Evolutionary conservation across 1,140 invertebrate genomes (phyloP).

Genomic region (Caenorhabditis remanei): DNA sequence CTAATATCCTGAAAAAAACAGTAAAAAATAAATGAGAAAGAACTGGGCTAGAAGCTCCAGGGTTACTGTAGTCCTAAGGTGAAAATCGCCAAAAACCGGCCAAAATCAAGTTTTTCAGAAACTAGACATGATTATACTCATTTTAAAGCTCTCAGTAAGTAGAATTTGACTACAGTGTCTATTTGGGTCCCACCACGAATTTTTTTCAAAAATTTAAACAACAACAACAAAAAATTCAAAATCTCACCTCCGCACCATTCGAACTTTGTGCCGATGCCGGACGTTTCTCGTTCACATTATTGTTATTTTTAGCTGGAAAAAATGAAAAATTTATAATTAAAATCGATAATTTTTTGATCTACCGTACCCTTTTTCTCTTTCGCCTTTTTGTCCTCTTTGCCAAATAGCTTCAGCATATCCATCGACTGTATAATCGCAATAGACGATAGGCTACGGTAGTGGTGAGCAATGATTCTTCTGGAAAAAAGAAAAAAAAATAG

Average conservation of each 20-base stretch:
- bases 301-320: conserved; percentile 5
- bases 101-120: too few relatives aligned
- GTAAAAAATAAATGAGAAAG: too few relatives aligned
- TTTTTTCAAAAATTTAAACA: too few relatives aligned
- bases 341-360: neutral
- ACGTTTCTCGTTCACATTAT: conserved; percentile 42
- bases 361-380: conserved; percentile 5
- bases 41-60: too few relatives aligned
- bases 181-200: too few relatives aligned
- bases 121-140: too few relatives aligned
- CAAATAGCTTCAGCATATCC: conserved; percentile 37
- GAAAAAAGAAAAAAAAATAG: neutral
- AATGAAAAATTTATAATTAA: neutral
- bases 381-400: neutral
- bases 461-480: neutral
- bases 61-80: too few relatives aligned
- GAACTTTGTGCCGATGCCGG: conserved; percentile 43
- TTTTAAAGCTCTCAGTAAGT: too few relatives aligned
- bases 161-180: too few relatives aligned
- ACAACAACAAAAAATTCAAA: neutral
- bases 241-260: neutral
- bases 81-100: too few relatives aligned
- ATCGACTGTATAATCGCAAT: conserved; percentile 5
- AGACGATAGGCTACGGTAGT: neutral
- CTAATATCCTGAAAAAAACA: too few relatives aligned